Base-by-base conservation (phyloP, 1,140 invertebrate genomes). In the Kradibia gibbosae region DNA sequence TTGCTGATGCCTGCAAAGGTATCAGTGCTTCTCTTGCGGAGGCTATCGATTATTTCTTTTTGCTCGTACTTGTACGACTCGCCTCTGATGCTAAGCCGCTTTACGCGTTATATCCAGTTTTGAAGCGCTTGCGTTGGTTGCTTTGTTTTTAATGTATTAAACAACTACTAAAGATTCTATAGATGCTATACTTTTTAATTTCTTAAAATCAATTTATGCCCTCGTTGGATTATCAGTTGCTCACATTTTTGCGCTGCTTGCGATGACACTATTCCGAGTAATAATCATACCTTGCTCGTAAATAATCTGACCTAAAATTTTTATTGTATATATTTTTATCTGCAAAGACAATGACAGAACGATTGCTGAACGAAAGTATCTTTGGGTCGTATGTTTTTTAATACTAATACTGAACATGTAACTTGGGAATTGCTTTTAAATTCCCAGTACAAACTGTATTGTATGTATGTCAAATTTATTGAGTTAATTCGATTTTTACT, bases 11-110 rank as follows among this genome's bases (percentile, higher is more conserved):
- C 15, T 20, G 20, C 36, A 1, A 15, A 39, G 34, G 62, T 67
- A 67, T 67, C 20, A 20, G 34, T n/a, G 7, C 36, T 48, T 71
- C 22, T n/a, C 42, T 45, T 1, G 39, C 25, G 25, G n/a, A 39
- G 10, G 25, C 25, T 42, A 77, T 57, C 20, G 34, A 57, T 76
- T 76, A 60, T 45, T 76, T 42, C 31, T 76, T 60, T 42, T 39
- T 55, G 53, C 25, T 5, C n/a, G 8, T 50, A 65, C 22, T 55
- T 5, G 48, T 31, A 20, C 31, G 48, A 55, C 20, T 42, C 28
- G 22, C 65, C 39, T 11, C 1, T n/a, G 22, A 31, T 7, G 2
- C 42, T 31, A 50, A 28, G n/a, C 42, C 28, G 53, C 34, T 60
- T 36, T 60, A 25, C 20, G 15, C 7, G 45, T 31, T 53, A 15